Base-by-base conservation (phyloP, 2,113 vertebrate species). In the Elephantulus edwardii region DNA sequence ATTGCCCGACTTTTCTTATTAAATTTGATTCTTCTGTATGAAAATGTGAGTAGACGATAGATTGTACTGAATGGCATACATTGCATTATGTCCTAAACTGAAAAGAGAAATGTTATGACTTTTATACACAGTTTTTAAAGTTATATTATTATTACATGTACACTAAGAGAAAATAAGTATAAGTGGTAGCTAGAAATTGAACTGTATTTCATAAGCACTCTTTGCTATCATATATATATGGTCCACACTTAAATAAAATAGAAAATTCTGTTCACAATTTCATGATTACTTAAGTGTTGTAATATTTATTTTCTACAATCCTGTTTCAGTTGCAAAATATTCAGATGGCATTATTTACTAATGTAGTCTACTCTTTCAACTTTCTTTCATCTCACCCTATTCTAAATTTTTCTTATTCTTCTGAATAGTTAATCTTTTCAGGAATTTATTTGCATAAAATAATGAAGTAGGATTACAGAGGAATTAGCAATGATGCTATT, bases 381-480 rank as follows among this genome's bases (percentile, higher is more conserved):
- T 95, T 96, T 35, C 52, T 89, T 74, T 93, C 0, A 93, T 91
- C 89, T 54, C 52, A 93, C 87, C 64, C 17, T 60, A 66, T 85
- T 87, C 79, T 93, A 71, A 96, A 30, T 94, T 97, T 66, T 96
- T 93, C 33, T 92, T 97, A 97, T 97, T 97, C 4, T 74, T 96
- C 88, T 96, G 96, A 96, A 97, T 96, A 97, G 83, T 93, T 94
- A 91, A 97, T 98, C 94, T 91, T 97, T 97, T 95, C 83, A 95
- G 96, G 97, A 96, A 97, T 97, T 97, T 97, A 97, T 97, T 97
- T 97, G 78, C 95, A 95, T 97, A 97, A 97, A 90, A 96, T 98
- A 97, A 98, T 98, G 94, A 98, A 74, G 87, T 95, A 96, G 96
- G 97, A 98, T 98, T 98, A 98, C 91, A 88, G 77, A 93, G 46